phyloP scores from a whole-genome alignment of 1,140 invertebrate species.

The Halictus rubicundus region DNA sequence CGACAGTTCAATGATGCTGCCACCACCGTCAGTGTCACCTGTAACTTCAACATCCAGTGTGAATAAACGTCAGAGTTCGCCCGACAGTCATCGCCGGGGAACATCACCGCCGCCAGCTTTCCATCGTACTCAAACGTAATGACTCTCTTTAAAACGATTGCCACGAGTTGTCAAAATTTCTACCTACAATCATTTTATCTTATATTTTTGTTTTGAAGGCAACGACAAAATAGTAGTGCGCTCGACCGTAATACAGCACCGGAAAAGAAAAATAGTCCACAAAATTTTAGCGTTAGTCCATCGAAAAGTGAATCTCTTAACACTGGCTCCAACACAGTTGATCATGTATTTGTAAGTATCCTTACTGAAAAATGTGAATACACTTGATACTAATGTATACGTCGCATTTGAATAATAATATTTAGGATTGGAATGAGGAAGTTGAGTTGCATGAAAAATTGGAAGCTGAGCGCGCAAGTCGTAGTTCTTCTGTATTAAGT shows the following conservation, averaged over 20 bases:
- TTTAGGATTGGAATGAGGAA: slow-evolving; percentile 82
- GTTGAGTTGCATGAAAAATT: slow-evolving; percentile 80
- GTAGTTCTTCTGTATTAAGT: slow-evolving; percentile 82
- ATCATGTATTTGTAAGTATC: slow-evolving; percentile 70
- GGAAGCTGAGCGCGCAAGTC: slow-evolving; percentile 80
- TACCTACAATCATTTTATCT: not conserved
- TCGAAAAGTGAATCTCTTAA: slow-evolving; percentile 69
- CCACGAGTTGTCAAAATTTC: not conserved
- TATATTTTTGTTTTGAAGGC: slow-evolving; percentile 44
- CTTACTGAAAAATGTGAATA: not conserved
- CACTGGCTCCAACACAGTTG: slow-evolving; percentile 61
- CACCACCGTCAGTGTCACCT: slow-evolving; percentile 65
- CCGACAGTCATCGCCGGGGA: slow-evolving; percentile 56
- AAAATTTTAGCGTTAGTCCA: slow-evolving; percentile 60
- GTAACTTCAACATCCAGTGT: slow-evolving; percentile 61
- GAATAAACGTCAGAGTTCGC: slow-evolving; percentile 65
- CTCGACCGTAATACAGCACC: slow-evolving; percentile 55
- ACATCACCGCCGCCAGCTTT: slow-evolving; percentile 54
- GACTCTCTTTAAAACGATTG: slow-evolving; percentile 20
- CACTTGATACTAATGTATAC: not conserved
- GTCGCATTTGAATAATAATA: slow-evolving; percentile 17
- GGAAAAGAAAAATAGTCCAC: slow-evolving; percentile 65
- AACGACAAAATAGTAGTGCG: slow-evolving; percentile 61
- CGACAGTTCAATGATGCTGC: slow-evolving; percentile 73
- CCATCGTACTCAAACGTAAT: slow-evolving; percentile 62